Base-by-base conservation (phyloP, 2,888 invertebrate species). In the Orthonychiurus folsomi region DNA sequence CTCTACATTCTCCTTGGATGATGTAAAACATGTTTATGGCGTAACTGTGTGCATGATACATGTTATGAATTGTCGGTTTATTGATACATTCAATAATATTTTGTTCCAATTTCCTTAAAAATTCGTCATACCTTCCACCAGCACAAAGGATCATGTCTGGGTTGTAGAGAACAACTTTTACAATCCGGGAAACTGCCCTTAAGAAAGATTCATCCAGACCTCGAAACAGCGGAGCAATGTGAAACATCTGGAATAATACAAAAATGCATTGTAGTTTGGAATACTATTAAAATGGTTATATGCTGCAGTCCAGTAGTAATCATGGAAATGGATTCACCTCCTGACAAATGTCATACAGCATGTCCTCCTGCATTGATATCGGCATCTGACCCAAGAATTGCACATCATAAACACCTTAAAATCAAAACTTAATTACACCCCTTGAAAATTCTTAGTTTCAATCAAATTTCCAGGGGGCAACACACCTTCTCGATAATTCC, bases 401-500 rank as follows among this genome's bases (percentile, higher is more conserved):
- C 2, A 69, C 69, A 12, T 68, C 65, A 25, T 65, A 69, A 48
- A 48, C 48, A n/a, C n/a, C n/a, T n/a, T n/a, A n/a, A n/a, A n/a
- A n/a, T n/a, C n/a, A n/a, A n/a, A n/a, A n/a, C n/a, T n/a, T n/a
- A n/a, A n/a, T n/a, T n/a, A n/a, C n/a, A n/a, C n/a, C n/a, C n/a
- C n/a, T n/a, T n/a, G n/a, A n/a, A n/a, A n/a, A n/a, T n/a, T n/a
- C n/a, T n/a, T n/a, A n/a, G n/a, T n/a, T n/a, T n/a, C n/a, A n/a
- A n/a, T n/a, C n/a, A n/a, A n/a, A n/a, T n/a, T n/a, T n/a, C n/a
- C n/a, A n/a, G n/a, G n/a, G n/a, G n/a, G n/a, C n/a, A n/a, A n/a
- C 1, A 71, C 71, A 0, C 71, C 71, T 47, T 66, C 67, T 0
- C 71, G 68, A 25, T 67, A 72, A 26, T 68, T 70, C 71, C 71